Evolutionary conservation across 1,140 invertebrate species (phyloP), one percentile per base, ranked within the genome.

Genomic region (Drosophila biarmipes): DNA sequence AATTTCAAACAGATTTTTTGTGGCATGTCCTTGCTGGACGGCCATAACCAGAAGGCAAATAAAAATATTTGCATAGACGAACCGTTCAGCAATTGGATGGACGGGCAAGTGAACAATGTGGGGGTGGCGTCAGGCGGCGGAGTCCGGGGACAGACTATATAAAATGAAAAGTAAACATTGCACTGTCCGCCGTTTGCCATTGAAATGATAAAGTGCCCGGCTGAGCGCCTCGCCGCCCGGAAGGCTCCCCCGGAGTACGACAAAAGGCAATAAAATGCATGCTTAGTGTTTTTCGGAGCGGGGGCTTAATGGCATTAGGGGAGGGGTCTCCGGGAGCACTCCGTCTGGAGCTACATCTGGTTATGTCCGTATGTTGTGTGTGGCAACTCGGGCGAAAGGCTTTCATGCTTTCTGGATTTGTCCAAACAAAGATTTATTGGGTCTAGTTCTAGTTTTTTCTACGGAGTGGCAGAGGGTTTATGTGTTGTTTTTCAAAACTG

Each of bases 221-320:
- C 48, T 51, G 48, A 34, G 24, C 29, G 46, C 43, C 43, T 11
- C 27, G 17, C 40, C 15, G 38, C n/a, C 27, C 48, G 15, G 7
- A 27, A 38, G 29, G n/a, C 24, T 24, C 34, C 24, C 38, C 42
- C 40, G 49, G 54, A 61, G 46, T 64, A 54, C 57, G 74, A 82
- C 78, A 82, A 89, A 89, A 82, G 75, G 82, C 82, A 87, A 89
- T 89, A 87, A 87, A 87, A 89, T 89, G 84, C 82, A 87, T 87
- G 84, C 82, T 87, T 87, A 82, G 82, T 75, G 46, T 67, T 77
- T 82, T 40, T 43, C 45, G 46, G 45, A 51, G 58, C 21, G 40
- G 43, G 80, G 78, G 46, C 58, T 82, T 87, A 82, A 86, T 78
- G 74, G 74, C 78, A 87, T 86, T 87, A 78, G 80, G 56, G 17